Conservation (phyloP, 2,888 invertebrate species). For the Campoplex nolae region DNA sequence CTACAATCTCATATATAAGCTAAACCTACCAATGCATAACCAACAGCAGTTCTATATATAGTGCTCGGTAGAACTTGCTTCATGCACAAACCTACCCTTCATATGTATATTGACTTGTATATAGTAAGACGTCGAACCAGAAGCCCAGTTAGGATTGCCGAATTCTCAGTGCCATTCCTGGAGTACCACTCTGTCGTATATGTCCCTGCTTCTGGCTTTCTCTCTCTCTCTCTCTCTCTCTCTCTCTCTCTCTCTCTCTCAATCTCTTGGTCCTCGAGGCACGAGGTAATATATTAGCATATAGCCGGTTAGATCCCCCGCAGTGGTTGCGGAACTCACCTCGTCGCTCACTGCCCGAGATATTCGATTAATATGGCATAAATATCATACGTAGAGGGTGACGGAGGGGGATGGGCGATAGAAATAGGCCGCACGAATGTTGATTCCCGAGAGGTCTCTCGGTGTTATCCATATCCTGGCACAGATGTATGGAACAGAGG, state of each 20-base stretch:
- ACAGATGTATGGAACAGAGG: constrained; percentile 37
- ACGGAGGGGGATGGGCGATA: background rate
- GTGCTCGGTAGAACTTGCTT: constrained; percentile 34
- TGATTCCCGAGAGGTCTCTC: constrained; percentile 19
- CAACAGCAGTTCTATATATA: constrained; percentile 37
- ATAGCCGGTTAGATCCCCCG: constrained; percentile 34
- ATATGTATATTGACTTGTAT: constrained; percentile 17
- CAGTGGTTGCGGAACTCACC: constrained; percentile 50
- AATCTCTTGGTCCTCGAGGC: constrained; percentile 32
- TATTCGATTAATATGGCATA: constrained; percentile 78
- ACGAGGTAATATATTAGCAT: constrained; percentile 47
- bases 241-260: constrained; percentile 11
- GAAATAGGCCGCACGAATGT: constrained; percentile 60
- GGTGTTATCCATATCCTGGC: constrained; percentile 11
- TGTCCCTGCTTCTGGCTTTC: constrained; percentile 2
- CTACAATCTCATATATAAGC: constrained; percentile 40
- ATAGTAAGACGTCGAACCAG: constrained; percentile 54
- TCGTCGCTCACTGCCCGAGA: constrained; percentile 64
- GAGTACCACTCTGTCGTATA: constrained; percentile 24
- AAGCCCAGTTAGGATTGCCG: constrained; percentile 60
- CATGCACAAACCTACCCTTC: constrained; percentile 33
- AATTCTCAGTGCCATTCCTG: constrained; percentile 67
- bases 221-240: background rate
- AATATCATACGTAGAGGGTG: constrained; percentile 74
- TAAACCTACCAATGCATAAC: constrained; percentile 54